A percentile compares a stretch with the other conserved stretches of the same genome.
These are phyloP conservation scores for Aurelia coerulea DNA, from an alignment of 30 jellyfish, hydroid and myxozoan species.

Conservation along the genomic window DNA sequence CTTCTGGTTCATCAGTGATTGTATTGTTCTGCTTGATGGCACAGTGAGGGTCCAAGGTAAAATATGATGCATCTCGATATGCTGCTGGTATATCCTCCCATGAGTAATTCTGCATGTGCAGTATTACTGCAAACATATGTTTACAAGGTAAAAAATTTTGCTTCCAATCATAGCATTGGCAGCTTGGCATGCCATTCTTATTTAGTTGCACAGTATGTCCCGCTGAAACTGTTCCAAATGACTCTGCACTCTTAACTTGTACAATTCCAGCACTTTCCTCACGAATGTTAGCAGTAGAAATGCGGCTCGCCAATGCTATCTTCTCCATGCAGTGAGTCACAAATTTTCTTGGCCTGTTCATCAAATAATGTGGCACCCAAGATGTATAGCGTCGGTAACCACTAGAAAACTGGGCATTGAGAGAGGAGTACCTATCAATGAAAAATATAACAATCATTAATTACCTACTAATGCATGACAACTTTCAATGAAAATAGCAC, in stretches of 20 bases:
- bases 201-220: too few species aligned
- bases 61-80: conserved; percentile 4
- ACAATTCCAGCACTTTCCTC: conserved; percentile 5
- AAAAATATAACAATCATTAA: background rate
- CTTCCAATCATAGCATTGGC: conserved; percentile 49
- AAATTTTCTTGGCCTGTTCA: conserved; percentile 47
- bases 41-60: conserved; percentile 2
- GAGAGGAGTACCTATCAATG: background rate
- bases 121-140: conserved; percentile 42
- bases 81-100: conserved; percentile 41
- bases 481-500: too few species aligned
- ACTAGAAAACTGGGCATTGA: conserved; percentile 23
- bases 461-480: background rate
- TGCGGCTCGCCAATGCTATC: conserved; percentile 10
- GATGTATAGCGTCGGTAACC: conserved; percentile 33
- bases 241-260: conserved; percentile 4
- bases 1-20: conserved; percentile 5
- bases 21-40: background rate
- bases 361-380: conserved; percentile 39
- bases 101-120: background rate
- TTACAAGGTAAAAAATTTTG: conserved; percentile 47
- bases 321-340: conserved; percentile 63
- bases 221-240: background rate
- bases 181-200: conserved; percentile 14
- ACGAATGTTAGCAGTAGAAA: background rate